Evolutionary conservation across 2,113 vertebrate species (phyloP).

Genomic region (Sciurus niger): DNA sequence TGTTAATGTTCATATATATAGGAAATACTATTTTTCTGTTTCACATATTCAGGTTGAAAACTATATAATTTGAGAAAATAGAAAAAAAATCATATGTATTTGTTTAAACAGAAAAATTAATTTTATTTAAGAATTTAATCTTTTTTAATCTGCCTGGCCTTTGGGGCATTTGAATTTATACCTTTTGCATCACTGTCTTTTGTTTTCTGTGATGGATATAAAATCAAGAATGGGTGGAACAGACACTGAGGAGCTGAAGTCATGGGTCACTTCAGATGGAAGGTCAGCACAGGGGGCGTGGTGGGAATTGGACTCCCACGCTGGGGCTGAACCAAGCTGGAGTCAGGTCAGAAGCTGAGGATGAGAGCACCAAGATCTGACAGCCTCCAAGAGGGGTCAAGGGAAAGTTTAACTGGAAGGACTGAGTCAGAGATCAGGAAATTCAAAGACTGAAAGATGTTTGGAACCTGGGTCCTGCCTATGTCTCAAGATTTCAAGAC

Average conservation of each 20-base stretch:
- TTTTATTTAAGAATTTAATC: not conserved
- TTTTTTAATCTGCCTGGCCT: not conserved
- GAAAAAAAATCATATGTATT: not conserved
- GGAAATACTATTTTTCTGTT: not conserved
- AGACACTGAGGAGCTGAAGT: not conserved
- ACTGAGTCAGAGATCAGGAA: conserved; percentile 51
- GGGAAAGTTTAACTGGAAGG: conserved; percentile 59
- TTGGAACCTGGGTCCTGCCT: not conserved
- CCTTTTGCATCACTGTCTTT: not conserved
- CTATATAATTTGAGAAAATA: conserved; percentile 24
- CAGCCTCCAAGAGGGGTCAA: not conserved
- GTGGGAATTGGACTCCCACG: not conserved
- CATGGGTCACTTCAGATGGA: not conserved
- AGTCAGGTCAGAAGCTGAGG: not conserved
- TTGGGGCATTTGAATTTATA: not conserved
- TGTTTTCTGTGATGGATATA: not conserved
- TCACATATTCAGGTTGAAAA: conserved; percentile 6
- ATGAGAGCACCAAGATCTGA: not conserved
- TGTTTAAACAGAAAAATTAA: conserved; percentile 2
- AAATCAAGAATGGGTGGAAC: not conserved
- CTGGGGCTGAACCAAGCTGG: not conserved
- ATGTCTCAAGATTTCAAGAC: not conserved
- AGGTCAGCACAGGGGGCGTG: not conserved
- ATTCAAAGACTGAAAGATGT: conserved; percentile 20
- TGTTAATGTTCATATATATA: not conserved